These are phyloP conservation scores for Saccostrea cuccullata DNA, from an alignment of 1,140 invertebrate species.

Conservation along the genomic window DNA sequence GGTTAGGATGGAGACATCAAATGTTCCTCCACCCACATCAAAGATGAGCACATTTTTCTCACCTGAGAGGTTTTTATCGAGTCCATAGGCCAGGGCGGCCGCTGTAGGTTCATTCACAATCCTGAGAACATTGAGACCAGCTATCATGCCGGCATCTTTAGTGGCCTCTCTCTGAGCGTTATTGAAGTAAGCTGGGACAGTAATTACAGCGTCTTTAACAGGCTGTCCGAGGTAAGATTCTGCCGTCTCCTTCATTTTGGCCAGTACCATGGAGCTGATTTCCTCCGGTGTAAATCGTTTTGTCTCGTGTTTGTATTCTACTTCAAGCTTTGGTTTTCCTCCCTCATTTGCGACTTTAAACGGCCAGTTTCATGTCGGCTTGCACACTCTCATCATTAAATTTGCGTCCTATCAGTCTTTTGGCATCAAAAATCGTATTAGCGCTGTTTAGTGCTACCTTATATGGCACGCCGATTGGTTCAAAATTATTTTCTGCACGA, in stretches of 20 bases:
- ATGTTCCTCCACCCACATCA: slow-evolving; percentile 84
- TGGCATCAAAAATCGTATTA: slow-evolving; percentile 88
- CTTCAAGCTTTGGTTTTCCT: slow-evolving; percentile 90
- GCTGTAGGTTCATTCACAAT: slow-evolving; percentile 81
- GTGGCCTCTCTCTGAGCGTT: slow-evolving; percentile 78
- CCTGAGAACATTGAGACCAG: slow-evolving; percentile 81
- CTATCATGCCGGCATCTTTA: slow-evolving; percentile 79
- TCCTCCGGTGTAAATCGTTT: slow-evolving; percentile 95
- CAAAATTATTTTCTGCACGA: no score
- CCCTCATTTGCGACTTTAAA: slow-evolving; percentile 91
- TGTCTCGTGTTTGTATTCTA: slow-evolving; percentile 91
- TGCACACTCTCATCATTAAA: slow-evolving; percentile 87
- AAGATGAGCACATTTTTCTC: slow-evolving; percentile 84
- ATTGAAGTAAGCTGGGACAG: slow-evolving; percentile 80
- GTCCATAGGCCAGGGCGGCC: slow-evolving; percentile 80
- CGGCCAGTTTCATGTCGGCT: slow-evolving; percentile 82
- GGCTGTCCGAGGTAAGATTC: slow-evolving; percentile 91
- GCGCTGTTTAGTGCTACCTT: slow-evolving; percentile 88
- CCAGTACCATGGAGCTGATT: slow-evolving; percentile 92
- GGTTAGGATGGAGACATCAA: slow-evolving; percentile 73
- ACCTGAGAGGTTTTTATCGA: slow-evolving; percentile 76
- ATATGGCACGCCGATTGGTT: no score
- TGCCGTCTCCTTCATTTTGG: slow-evolving; percentile 94
- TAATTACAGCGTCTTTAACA: slow-evolving; percentile 78
- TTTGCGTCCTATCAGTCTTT: slow-evolving; percentile 87